phyloP scores from a whole-genome alignment of 2,113 vertebrate species.

The Pterocles burchelli region DNA sequence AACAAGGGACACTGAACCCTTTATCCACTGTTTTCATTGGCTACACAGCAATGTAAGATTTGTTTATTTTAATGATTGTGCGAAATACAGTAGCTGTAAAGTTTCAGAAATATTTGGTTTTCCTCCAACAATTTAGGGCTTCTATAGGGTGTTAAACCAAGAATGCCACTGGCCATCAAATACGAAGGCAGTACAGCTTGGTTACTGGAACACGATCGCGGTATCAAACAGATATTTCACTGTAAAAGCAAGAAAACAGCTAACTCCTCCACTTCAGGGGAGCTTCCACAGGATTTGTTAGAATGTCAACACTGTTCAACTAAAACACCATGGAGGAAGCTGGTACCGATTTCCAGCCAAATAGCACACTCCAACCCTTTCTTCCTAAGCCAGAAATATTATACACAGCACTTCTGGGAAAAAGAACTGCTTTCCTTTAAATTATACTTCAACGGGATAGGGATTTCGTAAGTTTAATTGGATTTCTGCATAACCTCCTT shows the following conservation, averaged over 20 bases:
- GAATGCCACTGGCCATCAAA: slow-evolving; percentile 75
- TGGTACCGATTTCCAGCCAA: slow-evolving; percentile 79
- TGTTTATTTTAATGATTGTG: slow-evolving; percentile 76
- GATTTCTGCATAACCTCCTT: slow-evolving; percentile 78
- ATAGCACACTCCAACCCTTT: slow-evolving; percentile 74
- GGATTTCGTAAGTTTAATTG: slow-evolving; percentile 80
- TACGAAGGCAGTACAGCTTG: not conserved
- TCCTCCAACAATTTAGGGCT: slow-evolving; percentile 67
- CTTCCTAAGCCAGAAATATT: slow-evolving; percentile 83
- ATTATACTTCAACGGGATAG: slow-evolving; percentile 80
- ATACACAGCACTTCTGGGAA: slow-evolving; percentile 81
- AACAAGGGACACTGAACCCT: slow-evolving; percentile 76
- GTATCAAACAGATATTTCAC: slow-evolving; percentile 73
- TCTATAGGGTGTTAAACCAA: slow-evolving; percentile 75
- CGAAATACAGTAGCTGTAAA: slow-evolving; percentile 75
- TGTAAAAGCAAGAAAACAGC: slow-evolving; percentile 73
- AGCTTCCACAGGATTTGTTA: slow-evolving; percentile 81
- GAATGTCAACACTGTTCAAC: slow-evolving; percentile 83
- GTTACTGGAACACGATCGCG: slow-evolving; percentile 53
- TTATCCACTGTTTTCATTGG: slow-evolving; percentile 73
- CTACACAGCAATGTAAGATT: slow-evolving; percentile 65
- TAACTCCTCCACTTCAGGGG: slow-evolving; percentile 76
- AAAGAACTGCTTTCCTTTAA: slow-evolving; percentile 82
- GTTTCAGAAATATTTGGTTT: slow-evolving; percentile 74
- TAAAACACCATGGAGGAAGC: slow-evolving; percentile 81